phyloP scores from a whole-genome alignment of 2,888 invertebrate species.

The Mimachlamys varia region DNA sequence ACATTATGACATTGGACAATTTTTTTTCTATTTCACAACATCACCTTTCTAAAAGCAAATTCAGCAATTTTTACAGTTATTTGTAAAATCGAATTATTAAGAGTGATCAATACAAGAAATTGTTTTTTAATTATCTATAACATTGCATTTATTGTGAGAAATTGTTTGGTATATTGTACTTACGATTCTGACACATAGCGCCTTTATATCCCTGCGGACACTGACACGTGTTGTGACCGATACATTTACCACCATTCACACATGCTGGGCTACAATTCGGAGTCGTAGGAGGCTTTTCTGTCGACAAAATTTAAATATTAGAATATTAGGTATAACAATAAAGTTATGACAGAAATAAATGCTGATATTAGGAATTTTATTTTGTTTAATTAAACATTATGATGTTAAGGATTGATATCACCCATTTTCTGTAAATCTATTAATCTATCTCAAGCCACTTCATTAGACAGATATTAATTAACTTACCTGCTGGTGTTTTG shows the following conservation, averaged over 20 bases:
- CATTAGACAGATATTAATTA: not conserved
- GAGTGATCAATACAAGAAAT: not conserved
- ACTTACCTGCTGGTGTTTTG: not conserved
- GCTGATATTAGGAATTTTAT: not conserved
- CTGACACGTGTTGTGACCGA: conserved; percentile 72
- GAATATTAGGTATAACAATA: not conserved
- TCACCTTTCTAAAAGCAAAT: not conserved
- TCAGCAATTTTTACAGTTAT: not conserved
- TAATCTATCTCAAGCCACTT: no score
- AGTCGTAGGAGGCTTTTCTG: conserved; percentile 49
- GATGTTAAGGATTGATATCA: not conserved
- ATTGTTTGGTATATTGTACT: conserved; percentile 51
- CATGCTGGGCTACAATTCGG: conserved; percentile 71
- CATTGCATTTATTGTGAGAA: not conserved
- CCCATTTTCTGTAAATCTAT: no score
- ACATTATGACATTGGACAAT: no score
- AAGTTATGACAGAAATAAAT: no score
- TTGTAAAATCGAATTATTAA: not conserved
- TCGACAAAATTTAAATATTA: conserved; percentile 25
- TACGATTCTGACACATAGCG: conserved; percentile 78
- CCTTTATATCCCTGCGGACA: conserved; percentile 78
- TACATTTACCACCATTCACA: conserved; percentile 76
- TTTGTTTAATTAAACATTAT: no score
- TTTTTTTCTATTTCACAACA: not conserved
- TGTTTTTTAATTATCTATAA: not conserved